Evolutionary conservation across 92 coral and sea anemone species (phyloP).

Genomic region (Galaxea fascicularis): DNA sequence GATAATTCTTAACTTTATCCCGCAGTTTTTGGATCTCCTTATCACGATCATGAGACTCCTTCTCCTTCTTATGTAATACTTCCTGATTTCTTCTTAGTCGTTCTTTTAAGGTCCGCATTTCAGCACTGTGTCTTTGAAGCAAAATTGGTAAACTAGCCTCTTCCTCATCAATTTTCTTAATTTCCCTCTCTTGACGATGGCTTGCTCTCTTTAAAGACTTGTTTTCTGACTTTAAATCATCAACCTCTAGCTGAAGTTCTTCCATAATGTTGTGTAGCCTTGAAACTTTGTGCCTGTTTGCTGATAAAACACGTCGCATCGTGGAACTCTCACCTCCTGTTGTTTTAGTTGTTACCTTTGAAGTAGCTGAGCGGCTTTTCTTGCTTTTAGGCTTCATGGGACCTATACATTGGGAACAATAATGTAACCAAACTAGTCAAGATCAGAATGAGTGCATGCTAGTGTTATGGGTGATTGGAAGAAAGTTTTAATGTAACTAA

Average conservation of each 20-base stretch:
- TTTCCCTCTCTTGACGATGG: constrained; percentile 87
- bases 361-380: constrained; percentile 72
- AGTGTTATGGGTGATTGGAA: not conserved
- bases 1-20: constrained; percentile 77
- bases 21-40: constrained; percentile 76
- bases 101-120: constrained; percentile 82
- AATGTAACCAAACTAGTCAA: not conserved
- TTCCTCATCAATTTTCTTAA: constrained; percentile 77
- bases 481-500: not conserved
- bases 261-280: constrained; percentile 85
- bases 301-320: constrained; percentile 91
- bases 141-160: constrained; percentile 86
- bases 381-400: constrained; percentile 64
- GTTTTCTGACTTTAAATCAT: constrained; percentile 79
- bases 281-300: constrained; percentile 87
- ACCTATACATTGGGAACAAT: constrained; percentile 32
- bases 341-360: constrained; percentile 57
- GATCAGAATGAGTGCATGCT: not conserved
- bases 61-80: constrained; percentile 71
- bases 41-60: constrained; percentile 79
- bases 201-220: constrained; percentile 81
- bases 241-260: constrained; percentile 84
- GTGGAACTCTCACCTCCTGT: constrained; percentile 62
- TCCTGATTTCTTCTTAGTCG: constrained; percentile 79
- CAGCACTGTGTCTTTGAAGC: constrained; percentile 91